Base-by-base conservation (phyloP, 2,113 vertebrate genomes). In the Zosterops lateralis region DNA sequence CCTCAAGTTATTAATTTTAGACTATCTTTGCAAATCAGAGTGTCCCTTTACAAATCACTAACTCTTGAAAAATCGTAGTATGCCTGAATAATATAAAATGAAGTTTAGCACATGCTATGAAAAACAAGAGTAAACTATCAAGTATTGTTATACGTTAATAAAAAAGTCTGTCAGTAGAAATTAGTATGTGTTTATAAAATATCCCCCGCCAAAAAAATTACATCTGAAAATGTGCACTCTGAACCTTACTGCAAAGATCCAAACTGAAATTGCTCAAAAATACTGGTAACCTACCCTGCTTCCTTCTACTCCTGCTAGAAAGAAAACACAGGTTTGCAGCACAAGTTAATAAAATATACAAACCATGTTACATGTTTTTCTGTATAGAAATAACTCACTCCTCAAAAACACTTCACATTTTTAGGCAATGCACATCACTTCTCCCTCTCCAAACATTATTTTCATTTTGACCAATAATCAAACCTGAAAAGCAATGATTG, bases 301-400 rank as follows among this genome's bases (percentile, higher is more conserved):
- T 78, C 38, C 65, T 66, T 50, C 65, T 48, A 64, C 7, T 64
- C 5, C 11, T 40, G 54, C 40, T 45, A 60, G 11, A 56, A 74
- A 71, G 28, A 71, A 85, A 90, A n/a, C 22, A 83, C 4, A 7
- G 14, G 9, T 89, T 54, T 70, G 60, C 34, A 62, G 29, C 14
- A 86, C 34, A 86, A 92, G 10, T 74, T 2, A 22, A 79, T 65
- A 32, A 47, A 44, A 60, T 6, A 54, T 1, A 62, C 13, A 62
- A 47, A 76, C 22, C 4, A n/a, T 0, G 2, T n/a, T 73, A 62
- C 5, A 11, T 1, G 0, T n/a, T 76, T 38, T 74, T 78, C 67
- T 34, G 13, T 34, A 70, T 25, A n/a, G n/a, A 21, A 72, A 42
- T 17, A 76, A 42, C 21, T 90, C 20, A 26, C 18, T 38, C 56